Percentiles rank a stretch among this genome's conserved stretches.
Conservation (phyloP, 2,113 vertebrate species). For the Tychaedon coryphoeus region DNA sequence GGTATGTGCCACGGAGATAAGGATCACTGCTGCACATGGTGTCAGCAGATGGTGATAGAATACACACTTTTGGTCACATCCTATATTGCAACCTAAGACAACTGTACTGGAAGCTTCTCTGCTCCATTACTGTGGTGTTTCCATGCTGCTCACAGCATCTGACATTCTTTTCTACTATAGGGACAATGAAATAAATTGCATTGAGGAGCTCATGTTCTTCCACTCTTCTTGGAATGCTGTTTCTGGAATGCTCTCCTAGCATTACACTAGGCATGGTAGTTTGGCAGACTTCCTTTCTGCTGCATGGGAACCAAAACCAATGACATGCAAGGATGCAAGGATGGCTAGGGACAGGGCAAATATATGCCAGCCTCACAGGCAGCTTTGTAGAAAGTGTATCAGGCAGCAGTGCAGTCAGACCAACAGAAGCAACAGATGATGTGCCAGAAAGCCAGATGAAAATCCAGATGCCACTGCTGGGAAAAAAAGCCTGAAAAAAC, state of each 20-base stretch:
- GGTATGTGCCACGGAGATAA: no score
- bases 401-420: background rate
- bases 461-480: background rate
- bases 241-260: background rate
- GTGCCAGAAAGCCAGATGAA: constrained; percentile 21
- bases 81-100: no score
- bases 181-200: background rate
- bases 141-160: background rate
- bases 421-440: background rate
- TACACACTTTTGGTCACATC: no score
- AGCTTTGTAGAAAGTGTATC: background rate
- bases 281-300: background rate
- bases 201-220: background rate
- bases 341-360: background rate
- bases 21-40: no score
- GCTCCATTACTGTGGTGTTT: background rate
- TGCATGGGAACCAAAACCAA: background rate
- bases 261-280: background rate
- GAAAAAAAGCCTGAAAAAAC: rapidly evolving
- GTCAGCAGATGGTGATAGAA: no score
- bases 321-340: background rate
- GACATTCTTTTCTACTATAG: background rate
- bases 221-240: background rate
- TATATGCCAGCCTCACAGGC: background rate
- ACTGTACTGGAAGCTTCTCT: background rate